These are phyloP conservation scores for Copidosoma aretas DNA, from an alignment of 2,888 invertebrate species.

Conservation along the genomic window DNA sequence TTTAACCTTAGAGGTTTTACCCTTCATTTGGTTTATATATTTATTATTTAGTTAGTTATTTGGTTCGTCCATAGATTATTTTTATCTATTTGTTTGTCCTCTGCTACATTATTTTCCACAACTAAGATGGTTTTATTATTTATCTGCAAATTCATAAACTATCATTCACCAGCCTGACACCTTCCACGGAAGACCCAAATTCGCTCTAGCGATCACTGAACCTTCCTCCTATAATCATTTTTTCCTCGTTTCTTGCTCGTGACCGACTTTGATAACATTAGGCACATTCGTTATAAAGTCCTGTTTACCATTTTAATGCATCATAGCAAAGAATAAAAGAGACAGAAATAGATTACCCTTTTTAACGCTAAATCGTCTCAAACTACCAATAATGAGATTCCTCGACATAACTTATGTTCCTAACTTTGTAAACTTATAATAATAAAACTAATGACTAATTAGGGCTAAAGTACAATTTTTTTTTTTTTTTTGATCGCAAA, in stretches of 20 bases:
- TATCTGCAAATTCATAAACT: slow-evolving; percentile 52
- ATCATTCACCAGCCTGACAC: slow-evolving; percentile 42
- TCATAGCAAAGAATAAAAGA: slow-evolving; percentile 13
- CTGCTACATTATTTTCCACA: slow-evolving; percentile 39
- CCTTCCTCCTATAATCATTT: slow-evolving; percentile 3
- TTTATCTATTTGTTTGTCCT: slow-evolving; percentile 5
- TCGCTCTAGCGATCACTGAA: slow-evolving; percentile 13
- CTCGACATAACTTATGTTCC: neutral
- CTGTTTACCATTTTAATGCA: neutral
- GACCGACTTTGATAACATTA: slow-evolving; percentile 20
- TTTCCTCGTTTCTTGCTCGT: neutral
- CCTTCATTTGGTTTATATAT: too few species aligned
- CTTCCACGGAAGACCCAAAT: slow-evolving; percentile 27
- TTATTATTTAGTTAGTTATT: slow-evolving; percentile 49
- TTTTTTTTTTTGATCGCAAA: too few species aligned
- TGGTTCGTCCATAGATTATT: slow-evolving; percentile 52
- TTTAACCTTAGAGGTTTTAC: too few species aligned
- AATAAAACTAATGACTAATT: too few species aligned
- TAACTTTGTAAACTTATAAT: neutral
- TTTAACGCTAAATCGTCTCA: neutral
- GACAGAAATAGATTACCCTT: slow-evolving; percentile 3
- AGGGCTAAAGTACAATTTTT: too few species aligned
- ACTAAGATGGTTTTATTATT: slow-evolving; percentile 25
- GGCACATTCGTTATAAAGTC: slow-evolving; percentile 30
- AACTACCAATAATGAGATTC: neutral